Evolutionary conservation across 2,113 vertebrate genomes (phyloP).

Genomic region (Toxotes chatareus): DNA sequence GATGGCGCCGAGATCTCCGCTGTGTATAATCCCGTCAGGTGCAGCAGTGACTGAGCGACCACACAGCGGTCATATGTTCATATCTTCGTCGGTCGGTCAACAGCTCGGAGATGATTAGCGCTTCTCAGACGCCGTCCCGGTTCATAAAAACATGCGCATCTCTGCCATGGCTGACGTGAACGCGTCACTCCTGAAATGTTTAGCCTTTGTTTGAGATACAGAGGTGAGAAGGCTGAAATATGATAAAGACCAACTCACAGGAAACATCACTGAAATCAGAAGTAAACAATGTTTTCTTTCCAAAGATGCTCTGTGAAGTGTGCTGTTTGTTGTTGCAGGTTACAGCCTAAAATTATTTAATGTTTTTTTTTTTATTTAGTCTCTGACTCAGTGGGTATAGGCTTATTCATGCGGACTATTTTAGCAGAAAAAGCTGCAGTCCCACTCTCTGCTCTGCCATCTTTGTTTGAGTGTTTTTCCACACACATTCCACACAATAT

Average conservation of each 20-base stretch:
- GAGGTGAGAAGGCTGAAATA: not conserved
- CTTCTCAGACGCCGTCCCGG: constrained; percentile 11
- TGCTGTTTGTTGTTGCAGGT: no score
- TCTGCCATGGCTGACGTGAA: constrained; percentile 22
- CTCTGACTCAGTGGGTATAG: not conserved
- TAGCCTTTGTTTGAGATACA: constrained; percentile 4
- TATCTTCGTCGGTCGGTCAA: constrained; percentile 19
- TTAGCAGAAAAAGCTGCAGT: not conserved
- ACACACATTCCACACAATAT: not conserved
- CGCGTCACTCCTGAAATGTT: constrained; percentile 16
- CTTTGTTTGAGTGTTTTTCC: not conserved
- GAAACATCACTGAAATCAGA: not conserved
- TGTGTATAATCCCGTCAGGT: constrained; percentile 55
- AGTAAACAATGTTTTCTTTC: not conserved
- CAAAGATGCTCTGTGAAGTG: not conserved
- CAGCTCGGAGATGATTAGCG: constrained; percentile 40
- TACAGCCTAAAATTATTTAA: not conserved
- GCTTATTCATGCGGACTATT: not conserved
- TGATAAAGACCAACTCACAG: not conserved
- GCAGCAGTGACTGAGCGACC: constrained; percentile 44
- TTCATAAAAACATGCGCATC: constrained; percentile 21
- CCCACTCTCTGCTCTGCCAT: not conserved
- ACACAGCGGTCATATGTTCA: constrained; percentile 57
- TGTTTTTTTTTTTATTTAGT: not conserved
- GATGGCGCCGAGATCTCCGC: constrained; percentile 32